Evolutionary conservation across 2,888 invertebrate species (phyloP), one percentile per base, ranked within the genome.

Genomic region (Drosophila tanythrix): DNA sequence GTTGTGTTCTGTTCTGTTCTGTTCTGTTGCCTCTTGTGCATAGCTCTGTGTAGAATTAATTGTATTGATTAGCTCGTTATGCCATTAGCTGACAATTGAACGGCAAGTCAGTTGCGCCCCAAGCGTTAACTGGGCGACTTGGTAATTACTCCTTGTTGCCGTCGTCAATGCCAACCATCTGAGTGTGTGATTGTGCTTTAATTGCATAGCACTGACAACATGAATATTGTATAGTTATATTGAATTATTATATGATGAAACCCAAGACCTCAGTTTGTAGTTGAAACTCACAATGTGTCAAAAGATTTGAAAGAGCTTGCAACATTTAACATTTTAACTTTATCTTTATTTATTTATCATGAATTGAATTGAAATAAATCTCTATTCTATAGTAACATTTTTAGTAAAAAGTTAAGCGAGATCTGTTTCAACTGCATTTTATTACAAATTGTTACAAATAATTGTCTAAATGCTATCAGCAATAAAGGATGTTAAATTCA

Each of bases 21-120:
- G 27, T 18, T 27, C 21, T 36, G 35, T 6, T 29, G 8, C 25
- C 21, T 13, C 21, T 8, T 21, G 5, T 15, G 7, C 33, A 15
- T 53, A 35, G 56, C 50, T 64, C 62, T 70, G 57, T 59, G 74
- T 52, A 61, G 67, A 63, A 85, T 89, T 87, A 89, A 85, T 89
- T 87, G 77, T 67, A 87, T 87, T 85, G 84, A 85, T 85, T 89
- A 87, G 74, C 85, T 76, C 74, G 79, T 89, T 85, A 87, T 72
- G 74, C 81, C 69, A 79, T 89, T 89, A 87, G 76, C 76, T 63
- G 61, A 52, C 65, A 71, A 70, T 72, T 73, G 62, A 43, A 60
- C 43, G 64, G 64, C 55, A 63, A 63, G 53, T 31, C 40, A 63
- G 71, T 51, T 58, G 74, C 68, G 74, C 70, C 73, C 21, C 57